Base-by-base conservation (phyloP, 2,113 vertebrate genomes). In the Edolisoma coerulescens region DNA sequence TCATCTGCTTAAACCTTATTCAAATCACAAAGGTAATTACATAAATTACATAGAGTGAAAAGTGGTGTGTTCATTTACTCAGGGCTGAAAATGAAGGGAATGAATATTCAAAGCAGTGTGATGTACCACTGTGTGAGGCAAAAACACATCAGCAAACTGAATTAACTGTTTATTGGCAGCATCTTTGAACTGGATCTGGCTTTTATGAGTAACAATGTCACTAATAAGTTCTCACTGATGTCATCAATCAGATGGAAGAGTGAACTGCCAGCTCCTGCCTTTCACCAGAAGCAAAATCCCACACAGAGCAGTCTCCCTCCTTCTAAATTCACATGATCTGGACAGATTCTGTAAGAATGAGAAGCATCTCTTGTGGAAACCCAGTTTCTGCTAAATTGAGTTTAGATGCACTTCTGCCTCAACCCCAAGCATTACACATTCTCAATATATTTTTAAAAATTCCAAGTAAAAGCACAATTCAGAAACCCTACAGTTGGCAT, bases 21-120 rank as follows among this genome's bases (percentile, higher is more conserved):
- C 61, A 94, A 95, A 96, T 73, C 26, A 44, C 78, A 83, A 84
- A 85, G n/a, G 57, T 87, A 94, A 93, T 96, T 87, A 83, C 11
- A 7, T 26, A 85, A 91, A 90, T 85, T 91, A 75, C 35, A 82
- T 26, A 78, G 39, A 85, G 37, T 65, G 61, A 91, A 89, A 85
- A 93, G 57, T 64, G 27, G 60, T n/a, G 44, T 37, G 28, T 52
- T 91, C 32, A 69, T 92, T 90, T 85, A 94, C 82, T 83, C 67
- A 35, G 54, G 39, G 45, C 20, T 83, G 57, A 93, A 94, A 90
- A 91, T 44, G 13, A 94, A 87, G 63, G 20, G 32, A 88, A 93
- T 93, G 67, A 94, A 94, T 94, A 97, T 94, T 94, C 85, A 88
- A 54, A 92, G 45, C 57, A 87, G 19, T 28, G 39, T 39, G 57